Conservation (phyloP, 2,888 invertebrate genomes). For the Stegophylla sp. region DNA sequence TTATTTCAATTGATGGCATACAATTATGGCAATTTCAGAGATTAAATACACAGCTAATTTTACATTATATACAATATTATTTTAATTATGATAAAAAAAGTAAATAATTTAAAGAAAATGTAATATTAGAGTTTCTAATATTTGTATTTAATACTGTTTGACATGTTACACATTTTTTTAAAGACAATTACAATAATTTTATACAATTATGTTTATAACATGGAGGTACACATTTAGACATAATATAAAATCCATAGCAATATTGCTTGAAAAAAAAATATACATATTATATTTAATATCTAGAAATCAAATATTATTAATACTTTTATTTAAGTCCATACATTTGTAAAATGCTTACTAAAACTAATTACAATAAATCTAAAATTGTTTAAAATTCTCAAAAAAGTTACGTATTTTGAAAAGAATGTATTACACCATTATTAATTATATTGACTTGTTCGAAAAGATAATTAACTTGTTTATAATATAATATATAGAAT, state of each 20-base stretch:
- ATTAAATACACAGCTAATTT: slow-evolving; percentile 16
- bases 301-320: too few relatives aligned
- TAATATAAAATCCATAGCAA: slow-evolving; percentile 18
- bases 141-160: background rate
- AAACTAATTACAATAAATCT: slow-evolving; percentile 20
- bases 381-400: slow-evolving; percentile 6
- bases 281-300: background rate
- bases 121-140: background rate
- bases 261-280: background rate
- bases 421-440: background rate
- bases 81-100: background rate
- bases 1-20: slow-evolving; percentile 1
- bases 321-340: too few relatives aligned
- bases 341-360: background rate
- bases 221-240: background rate
- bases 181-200: background rate
- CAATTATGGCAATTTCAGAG: slow-evolving; percentile 12
- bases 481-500: slow-evolving; percentile 2
- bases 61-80: slow-evolving; percentile 15
- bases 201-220: slow-evolving; percentile 12
- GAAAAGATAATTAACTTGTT: slow-evolving; percentile 32
- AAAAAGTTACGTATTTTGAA: background rate
- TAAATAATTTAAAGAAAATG: background rate
- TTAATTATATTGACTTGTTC: slow-evolving; percentile 10
- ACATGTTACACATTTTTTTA: background rate